phyloP scores from a whole-genome alignment of 2,888 invertebrate species.

The Zygogramma bicolorata region DNA sequence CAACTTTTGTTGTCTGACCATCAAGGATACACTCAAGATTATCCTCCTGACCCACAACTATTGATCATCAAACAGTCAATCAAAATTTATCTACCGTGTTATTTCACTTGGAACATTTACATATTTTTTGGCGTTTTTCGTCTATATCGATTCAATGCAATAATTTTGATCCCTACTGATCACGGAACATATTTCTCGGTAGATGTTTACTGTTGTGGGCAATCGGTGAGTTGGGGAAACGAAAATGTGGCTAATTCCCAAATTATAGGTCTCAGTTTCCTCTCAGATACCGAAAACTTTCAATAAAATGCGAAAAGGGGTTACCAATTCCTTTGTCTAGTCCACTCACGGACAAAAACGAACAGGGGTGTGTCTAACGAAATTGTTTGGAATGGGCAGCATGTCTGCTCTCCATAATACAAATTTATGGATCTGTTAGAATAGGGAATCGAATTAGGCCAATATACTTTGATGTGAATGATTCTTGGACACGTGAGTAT shows the following conservation, averaged over 20 bases:
- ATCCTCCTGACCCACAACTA: conserved; percentile 23
- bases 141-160: conserved; percentile 35
- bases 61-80: conserved; percentile 44
- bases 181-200: conserved; percentile 41
- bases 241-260: conserved; percentile 14
- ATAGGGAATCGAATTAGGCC: not conserved
- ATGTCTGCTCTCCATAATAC: not conserved
- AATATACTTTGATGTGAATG: not conserved
- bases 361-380: not conserved
- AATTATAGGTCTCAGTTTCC: conserved; percentile 21
- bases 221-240: conserved; percentile 2
- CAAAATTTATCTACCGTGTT: conserved; percentile 41
- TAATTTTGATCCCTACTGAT: conserved; percentile 34
- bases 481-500: not conserved
- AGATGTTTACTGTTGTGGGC: conserved; percentile 2
- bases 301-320: conserved; percentile 3
- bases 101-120: conserved; percentile 41
- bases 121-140: conserved; percentile 32
- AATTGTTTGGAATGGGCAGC: not conserved
- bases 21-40: conserved; percentile 24
- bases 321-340: conserved; percentile 5
- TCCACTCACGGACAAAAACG: not conserved
- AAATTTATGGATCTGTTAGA: not conserved
- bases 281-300: not conserved
- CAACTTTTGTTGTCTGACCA: conserved; percentile 28